Evolutionary conservation across 2,113 vertebrate species (phyloP).

Genomic region (Myrmecobius fasciatus): DNA sequence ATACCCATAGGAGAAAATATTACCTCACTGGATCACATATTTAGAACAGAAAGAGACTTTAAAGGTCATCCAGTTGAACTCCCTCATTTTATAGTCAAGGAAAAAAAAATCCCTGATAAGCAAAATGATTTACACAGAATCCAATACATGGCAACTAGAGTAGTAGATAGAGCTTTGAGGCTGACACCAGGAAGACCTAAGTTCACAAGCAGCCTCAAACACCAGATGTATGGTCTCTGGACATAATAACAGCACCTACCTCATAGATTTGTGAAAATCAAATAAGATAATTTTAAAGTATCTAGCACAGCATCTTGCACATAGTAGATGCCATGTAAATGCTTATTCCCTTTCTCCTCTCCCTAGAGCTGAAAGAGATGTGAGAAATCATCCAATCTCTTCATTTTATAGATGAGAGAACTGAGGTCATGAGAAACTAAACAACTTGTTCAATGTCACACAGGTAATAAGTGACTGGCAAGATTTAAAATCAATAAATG

Average conservation of each 20-base stretch:
- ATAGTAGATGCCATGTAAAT: not conserved
- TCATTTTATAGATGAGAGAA: not conserved
- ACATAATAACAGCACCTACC: not conserved
- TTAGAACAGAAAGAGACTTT: not conserved
- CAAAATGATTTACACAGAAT: not conserved
- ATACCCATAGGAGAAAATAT: not conserved
- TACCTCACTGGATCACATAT: not conserved
- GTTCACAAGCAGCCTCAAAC: not conserved
- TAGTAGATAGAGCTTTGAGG: not conserved
- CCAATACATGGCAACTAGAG: not conserved
- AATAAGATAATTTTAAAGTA: too few relatives aligned
- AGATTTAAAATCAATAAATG: not conserved
- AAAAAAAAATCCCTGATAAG: not conserved
- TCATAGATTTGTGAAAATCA: too few relatives aligned
- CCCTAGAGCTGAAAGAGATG: not conserved
- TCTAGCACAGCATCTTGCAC: too few relatives aligned
- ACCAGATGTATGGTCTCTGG: not conserved
- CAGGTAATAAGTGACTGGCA: not conserved
- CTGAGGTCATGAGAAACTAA: not conserved
- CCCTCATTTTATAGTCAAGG: not conserved
- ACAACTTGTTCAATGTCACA: not conserved
- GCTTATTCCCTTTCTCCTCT: not conserved
- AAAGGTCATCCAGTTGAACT: not conserved
- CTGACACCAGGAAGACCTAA: not conserved
- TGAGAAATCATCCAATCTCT: not conserved